A percentile compares a stretch with the other conserved stretches of the same genome.
Conservation (phyloP, 1,140 invertebrate species). For the Helicoverpa zea region DNA sequence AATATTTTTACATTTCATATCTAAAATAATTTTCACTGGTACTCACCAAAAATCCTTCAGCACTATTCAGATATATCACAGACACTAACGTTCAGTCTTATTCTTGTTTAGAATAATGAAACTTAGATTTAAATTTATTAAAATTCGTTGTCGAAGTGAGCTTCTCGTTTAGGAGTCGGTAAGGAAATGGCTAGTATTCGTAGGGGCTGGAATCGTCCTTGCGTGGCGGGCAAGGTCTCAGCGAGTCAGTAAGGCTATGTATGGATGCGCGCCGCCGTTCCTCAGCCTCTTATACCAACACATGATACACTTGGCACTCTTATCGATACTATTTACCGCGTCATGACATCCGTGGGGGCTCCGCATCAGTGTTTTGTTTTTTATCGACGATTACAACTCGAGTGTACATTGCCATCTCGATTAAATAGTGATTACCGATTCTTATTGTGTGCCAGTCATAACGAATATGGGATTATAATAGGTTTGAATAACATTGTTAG, state of each 20-base stretch:
- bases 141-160: slow-evolving; percentile 55
- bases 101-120: slow-evolving; percentile 35
- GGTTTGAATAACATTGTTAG: not conserved
- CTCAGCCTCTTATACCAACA: slow-evolving; percentile 80
- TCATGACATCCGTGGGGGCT: slow-evolving; percentile 41
- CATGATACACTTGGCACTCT: slow-evolving; percentile 44
- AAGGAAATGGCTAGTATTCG: slow-evolving; percentile 78
- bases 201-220: slow-evolving; percentile 79
- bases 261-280: slow-evolving; percentile 73
- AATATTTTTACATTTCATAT: not conserved
- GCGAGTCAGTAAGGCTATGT: slow-evolving; percentile 68
- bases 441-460: slow-evolving; percentile 11
- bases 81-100: slow-evolving; percentile 40
- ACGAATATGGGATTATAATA: slow-evolving; percentile 22
- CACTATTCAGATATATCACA: slow-evolving; percentile 42
- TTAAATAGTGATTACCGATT: slow-evolving; percentile 43
- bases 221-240: slow-evolving; percentile 79
- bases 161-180: slow-evolving; percentile 71
- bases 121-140: not conserved
- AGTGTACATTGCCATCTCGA: slow-evolving; percentile 4
- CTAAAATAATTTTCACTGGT: slow-evolving; percentile 19
- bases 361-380: slow-evolving; percentile 33
- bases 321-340: slow-evolving; percentile 39
- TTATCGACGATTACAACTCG: not conserved
- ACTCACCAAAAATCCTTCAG: slow-evolving; percentile 46